These are phyloP conservation scores for Actias luna DNA, from an alignment of 2,888 invertebrate genomes.

Conservation along the genomic window DNA sequence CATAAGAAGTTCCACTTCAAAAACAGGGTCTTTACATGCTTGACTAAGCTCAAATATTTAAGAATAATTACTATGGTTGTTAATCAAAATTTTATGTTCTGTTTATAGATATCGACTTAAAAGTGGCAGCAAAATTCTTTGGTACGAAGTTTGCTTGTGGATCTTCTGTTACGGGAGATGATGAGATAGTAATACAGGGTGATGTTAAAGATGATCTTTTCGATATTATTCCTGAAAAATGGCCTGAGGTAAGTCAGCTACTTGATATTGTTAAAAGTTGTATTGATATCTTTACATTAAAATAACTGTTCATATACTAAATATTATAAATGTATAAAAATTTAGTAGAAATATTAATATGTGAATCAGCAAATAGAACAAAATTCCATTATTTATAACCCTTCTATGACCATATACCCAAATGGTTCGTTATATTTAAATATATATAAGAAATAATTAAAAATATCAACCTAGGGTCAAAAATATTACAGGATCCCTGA, in stretches of 20 bases:
- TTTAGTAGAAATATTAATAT: constrained; percentile 22
- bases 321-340: constrained; percentile 8
- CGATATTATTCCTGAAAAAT: constrained; percentile 98
- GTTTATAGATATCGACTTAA: constrained; percentile 94
- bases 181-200: constrained; percentile 99
- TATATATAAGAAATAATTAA: background rate
- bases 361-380: background rate
- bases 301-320: background rate
- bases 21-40: too few species aligned
- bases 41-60: too few species aligned
- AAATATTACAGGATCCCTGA: background rate
- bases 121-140: constrained; percentile 98
- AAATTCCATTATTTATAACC: background rate
- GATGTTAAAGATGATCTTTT: constrained; percentile 99
- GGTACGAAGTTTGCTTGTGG: constrained; percentile 99
- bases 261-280: background rate
- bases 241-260: constrained; percentile 88
- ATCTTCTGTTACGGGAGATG: constrained; percentile 99
- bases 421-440: background rate
- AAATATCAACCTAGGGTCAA: background rate
- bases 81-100: constrained; percentile 17
- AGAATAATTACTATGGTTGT: too few species aligned
- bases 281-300: background rate
- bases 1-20: too few species aligned
- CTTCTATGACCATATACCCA: background rate